Evolutionary conservation across 2,888 invertebrate species (phyloP).

Genomic region (Scaptomyza caliginosa): DNA sequence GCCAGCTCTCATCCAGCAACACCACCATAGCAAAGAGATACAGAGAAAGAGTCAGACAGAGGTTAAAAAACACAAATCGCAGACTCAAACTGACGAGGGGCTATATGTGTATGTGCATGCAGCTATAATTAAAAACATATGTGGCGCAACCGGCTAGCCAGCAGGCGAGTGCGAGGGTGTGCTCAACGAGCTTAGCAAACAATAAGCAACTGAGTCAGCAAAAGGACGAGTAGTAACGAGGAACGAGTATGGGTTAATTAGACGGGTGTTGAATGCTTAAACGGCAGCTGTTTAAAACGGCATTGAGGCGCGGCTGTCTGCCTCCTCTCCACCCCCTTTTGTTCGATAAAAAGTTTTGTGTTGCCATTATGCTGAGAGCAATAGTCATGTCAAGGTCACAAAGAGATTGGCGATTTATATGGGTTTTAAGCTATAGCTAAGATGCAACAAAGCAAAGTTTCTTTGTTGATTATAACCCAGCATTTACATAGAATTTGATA

Average conservation of each 20-base stretch:
- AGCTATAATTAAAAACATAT: constrained; percentile 77
- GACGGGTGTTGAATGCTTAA: constrained; percentile 63
- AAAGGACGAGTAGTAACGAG: constrained; percentile 4
- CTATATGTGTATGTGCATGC: constrained; percentile 10
- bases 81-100: constrained; percentile 12
- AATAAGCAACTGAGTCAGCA: constrained; percentile 57
- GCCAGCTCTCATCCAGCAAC: constrained; percentile 1
- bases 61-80: constrained; percentile 29
- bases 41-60: constrained; percentile 24
- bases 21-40: not conserved
- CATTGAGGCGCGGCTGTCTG: constrained; percentile 18
- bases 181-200: constrained; percentile 38
- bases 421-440: too few relatives aligned
- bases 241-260: constrained; percentile 66
- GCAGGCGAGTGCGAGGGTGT: not conserved
- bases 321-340: not conserved
- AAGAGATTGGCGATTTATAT: not conserved
- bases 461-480: too few relatives aligned
- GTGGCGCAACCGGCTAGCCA: constrained; percentile 50
- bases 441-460: too few relatives aligned
- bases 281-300: constrained; percentile 37
- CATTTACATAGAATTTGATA: too few relatives aligned
- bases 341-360: not conserved
- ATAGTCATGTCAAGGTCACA: constrained; percentile 42
- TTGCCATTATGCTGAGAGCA: constrained; percentile 34